phyloP scores from a whole-genome alignment of 2,888 invertebrate genomes.

The Drosophila seclusa region DNA sequence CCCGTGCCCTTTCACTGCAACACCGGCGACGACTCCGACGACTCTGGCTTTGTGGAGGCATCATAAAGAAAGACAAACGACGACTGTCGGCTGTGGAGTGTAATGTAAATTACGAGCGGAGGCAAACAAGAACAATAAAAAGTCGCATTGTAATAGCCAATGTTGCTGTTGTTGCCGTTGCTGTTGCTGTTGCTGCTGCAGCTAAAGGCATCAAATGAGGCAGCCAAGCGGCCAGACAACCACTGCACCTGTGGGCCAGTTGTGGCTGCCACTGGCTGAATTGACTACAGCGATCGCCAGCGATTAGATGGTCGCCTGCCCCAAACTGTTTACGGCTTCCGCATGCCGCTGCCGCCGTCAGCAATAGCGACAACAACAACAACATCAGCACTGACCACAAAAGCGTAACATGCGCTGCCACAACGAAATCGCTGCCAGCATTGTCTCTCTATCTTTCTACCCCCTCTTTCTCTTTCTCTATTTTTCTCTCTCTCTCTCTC shows the following conservation, averaged over 20 bases:
- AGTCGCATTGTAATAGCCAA: slow-evolving; percentile 64
- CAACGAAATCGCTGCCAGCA: slow-evolving; percentile 54
- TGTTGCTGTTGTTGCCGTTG: slow-evolving; percentile 13
- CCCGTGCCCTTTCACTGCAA: slow-evolving; percentile 8
- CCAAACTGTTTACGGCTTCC: slow-evolving; percentile 74
- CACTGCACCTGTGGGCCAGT: slow-evolving; percentile 66
- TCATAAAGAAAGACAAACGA: slow-evolving; percentile 72
- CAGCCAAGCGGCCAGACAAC: slow-evolving; percentile 48
- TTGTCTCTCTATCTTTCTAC: neutral
- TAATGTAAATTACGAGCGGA: slow-evolving; percentile 73
- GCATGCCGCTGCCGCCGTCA: slow-evolving; percentile 51
- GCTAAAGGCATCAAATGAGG: slow-evolving; percentile 58
- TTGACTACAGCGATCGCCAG: slow-evolving; percentile 42
- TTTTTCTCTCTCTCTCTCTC: neutral
- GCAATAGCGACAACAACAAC: slow-evolving; percentile 12
- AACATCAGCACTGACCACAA: slow-evolving; percentile 63
- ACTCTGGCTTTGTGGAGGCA: slow-evolving; percentile 40
- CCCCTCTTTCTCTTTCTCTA: neutral
- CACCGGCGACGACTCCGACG: slow-evolving; percentile 2
- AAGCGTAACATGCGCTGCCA: slow-evolving; percentile 62
- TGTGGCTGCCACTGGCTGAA: slow-evolving; percentile 16
- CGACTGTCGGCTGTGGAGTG: slow-evolving; percentile 64
- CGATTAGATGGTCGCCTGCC: slow-evolving; percentile 60
- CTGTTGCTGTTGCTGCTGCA: slow-evolving; percentile 27
- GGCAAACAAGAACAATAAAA: slow-evolving; percentile 68